Percentiles rank a stretch among this genome's conserved stretches.
These are phyloP conservation scores for Cyprinella venusta DNA, from an alignment of 2,797 vertebrate species.

Conservation along the genomic window DNA sequence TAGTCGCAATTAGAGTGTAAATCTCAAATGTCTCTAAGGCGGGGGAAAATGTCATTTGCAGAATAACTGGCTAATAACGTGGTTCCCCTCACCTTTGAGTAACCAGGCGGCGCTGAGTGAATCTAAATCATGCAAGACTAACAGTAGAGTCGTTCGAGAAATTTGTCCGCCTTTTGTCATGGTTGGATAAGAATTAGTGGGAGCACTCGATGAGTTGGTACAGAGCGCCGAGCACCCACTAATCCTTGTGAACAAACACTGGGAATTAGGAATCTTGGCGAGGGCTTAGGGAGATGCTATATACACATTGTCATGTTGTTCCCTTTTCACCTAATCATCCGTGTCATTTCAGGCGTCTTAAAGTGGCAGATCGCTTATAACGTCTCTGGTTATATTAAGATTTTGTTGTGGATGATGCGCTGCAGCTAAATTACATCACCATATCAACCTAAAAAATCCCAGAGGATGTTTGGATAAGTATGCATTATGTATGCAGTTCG, in stretches of 20 bases:
- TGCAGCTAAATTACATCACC: constrained; percentile 5
- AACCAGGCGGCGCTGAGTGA: constrained; percentile 37
- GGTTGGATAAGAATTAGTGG: constrained; percentile 37
- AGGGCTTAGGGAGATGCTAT: constrained; percentile 35
- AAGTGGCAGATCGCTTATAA: constrained; percentile 45
- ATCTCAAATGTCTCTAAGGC: constrained; percentile 54
- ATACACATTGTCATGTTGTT: constrained; percentile 43
- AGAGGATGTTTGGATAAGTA: constrained; percentile 9
- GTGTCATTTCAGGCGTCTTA: constrained; percentile 42
- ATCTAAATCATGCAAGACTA: constrained; percentile 54
- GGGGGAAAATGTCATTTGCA: constrained; percentile 55
- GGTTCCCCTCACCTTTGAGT: constrained; percentile 50
- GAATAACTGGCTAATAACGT: constrained; percentile 60
- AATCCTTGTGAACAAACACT: constrained; percentile 50
- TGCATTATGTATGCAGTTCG: constrained; percentile 32
- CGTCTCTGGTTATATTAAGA: constrained; percentile 47
- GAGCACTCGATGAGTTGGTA: constrained; percentile 28
- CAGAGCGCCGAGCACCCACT: constrained; percentile 38
- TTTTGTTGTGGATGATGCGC: constrained; percentile 26
- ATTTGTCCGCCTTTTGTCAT: constrained; percentile 44
- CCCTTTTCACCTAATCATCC: constrained; percentile 43
- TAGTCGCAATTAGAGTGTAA: constrained; percentile 49
- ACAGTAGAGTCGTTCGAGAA: constrained; percentile 39
- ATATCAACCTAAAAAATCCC: constrained; percentile 27
- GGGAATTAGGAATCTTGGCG: constrained; percentile 27